Evolutionary conservation across 2,888 invertebrate species (phyloP), one percentile per base, ranked within the genome.

Genomic region (Clanis bilineata): DNA sequence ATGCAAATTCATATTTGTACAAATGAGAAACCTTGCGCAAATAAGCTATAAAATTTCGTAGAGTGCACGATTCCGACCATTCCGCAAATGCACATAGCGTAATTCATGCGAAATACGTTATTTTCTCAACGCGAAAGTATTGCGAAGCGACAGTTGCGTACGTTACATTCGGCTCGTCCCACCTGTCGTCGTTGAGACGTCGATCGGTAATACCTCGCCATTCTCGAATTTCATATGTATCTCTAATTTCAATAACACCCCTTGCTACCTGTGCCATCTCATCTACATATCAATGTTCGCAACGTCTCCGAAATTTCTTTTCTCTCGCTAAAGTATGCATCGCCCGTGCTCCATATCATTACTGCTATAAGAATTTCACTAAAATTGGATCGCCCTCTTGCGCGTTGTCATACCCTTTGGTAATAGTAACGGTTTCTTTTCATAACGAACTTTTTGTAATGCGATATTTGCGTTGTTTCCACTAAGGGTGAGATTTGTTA

Each of bases 361-460:
- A 90, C 86, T 74, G 77, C 76, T 78, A 78, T 80, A 82, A 80
- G 85, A 86, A 84, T 85, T 85, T 82, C 77, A 83, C 85, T 86
- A 88, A 89, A 88, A 90, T 90, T 87, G 88, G 86, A 88, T 90
- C 88, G 86, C 88, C 88, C 86, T 83, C 82, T 82, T 68, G 79
- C 78, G 79, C 81, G 82, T 79, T 88, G 85, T 88, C 88, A 87
- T 89, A 89, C 90, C 89, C 88, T 89, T 90, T 86, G 76, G 82
- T 87, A 87, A 87, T 85, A 86, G 85, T 89, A 91, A 91, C 91
- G 91, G 90, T 87, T 90, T 85, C 83, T 88, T 88, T 88, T 87
- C 80, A 83, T 90, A 91, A 90, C 90, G 90, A 88, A 91, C 88
- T 90, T 90, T 87, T 88, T 88, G 91, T 87, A 91, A 91, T 82